Conservation (phyloP, 2,113 vertebrate species). For the Ifrita kowaldi region DNA sequence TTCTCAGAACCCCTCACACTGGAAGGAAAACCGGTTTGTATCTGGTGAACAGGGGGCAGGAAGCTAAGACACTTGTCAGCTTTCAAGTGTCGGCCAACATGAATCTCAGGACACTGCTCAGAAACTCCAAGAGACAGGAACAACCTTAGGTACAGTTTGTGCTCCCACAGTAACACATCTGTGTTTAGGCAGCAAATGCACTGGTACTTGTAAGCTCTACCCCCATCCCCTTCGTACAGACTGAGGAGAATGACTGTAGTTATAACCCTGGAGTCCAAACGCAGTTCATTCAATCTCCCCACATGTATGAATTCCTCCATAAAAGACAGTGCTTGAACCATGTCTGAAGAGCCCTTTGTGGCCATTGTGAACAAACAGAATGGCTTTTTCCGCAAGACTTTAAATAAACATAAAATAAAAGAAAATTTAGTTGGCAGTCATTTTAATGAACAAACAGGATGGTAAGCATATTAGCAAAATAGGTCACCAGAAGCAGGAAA, state of each 20-base stretch:
- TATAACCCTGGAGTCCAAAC: background rate
- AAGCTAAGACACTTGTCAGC: accelerated
- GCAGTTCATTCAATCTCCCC: background rate
- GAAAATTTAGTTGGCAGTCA: background rate
- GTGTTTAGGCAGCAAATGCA: background rate
- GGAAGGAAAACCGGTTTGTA: background rate
- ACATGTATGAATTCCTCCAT: background rate
- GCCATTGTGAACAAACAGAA: background rate
- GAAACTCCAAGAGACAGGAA: background rate
- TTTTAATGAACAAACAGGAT: background rate
- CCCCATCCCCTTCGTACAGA: accelerated
- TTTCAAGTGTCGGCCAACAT: background rate
- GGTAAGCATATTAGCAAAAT: background rate
- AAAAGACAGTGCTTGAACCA: background rate
- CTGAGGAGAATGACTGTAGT: background rate
- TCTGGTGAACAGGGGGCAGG: accelerated
- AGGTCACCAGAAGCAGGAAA: slow-evolving; percentile 21
- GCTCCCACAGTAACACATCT: background rate
- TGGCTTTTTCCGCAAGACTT: background rate
- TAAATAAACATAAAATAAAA: background rate
- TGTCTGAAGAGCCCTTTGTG: background rate
- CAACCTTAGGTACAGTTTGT: background rate
- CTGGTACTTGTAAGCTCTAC: background rate
- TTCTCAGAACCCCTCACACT: background rate
- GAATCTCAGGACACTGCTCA: background rate